Evolutionary conservation across 2,797 vertebrate species (phyloP).

Genomic region (Pangasius macronema): DNA sequence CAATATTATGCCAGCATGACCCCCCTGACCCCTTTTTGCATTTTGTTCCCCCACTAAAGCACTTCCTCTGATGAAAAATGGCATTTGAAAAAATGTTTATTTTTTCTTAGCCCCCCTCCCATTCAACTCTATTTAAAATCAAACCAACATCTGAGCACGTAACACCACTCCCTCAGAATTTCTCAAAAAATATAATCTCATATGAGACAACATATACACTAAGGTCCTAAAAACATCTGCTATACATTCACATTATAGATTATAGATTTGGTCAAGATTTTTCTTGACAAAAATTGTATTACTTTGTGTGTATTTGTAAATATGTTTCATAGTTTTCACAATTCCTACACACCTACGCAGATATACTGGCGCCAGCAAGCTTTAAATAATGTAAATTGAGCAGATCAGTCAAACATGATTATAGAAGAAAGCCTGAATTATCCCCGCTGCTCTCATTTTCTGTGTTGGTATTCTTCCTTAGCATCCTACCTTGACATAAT

Average conservation of each 20-base stretch:
- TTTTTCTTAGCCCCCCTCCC: slow-evolving; percentile 62
- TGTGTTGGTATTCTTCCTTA: not conserved
- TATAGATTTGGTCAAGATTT: not conserved
- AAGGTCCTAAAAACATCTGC: slow-evolving; percentile 1
- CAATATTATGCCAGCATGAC: slow-evolving; percentile 65
- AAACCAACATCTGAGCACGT: slow-evolving; percentile 66
- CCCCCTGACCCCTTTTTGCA: slow-evolving; percentile 57
- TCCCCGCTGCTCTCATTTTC: not conserved
- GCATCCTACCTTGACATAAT: slow-evolving; percentile 21
- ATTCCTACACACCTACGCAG: not conserved
- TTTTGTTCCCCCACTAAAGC: slow-evolving; percentile 62
- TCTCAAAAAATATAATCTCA: slow-evolving; percentile 30
- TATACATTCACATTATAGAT: not conserved
- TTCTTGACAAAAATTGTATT: not conserved
- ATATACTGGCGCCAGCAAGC: not conserved
- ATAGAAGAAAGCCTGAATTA: slow-evolving; percentile 7
- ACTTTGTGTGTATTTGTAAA: not conserved
- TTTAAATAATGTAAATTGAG: slow-evolving; percentile 24
- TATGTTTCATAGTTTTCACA: not conserved
- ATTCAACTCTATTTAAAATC: slow-evolving; percentile 64
- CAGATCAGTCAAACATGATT: slow-evolving; percentile 19
- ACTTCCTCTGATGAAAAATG: slow-evolving; percentile 67
- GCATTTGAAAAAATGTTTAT: slow-evolving; percentile 68
- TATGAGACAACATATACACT: not conserved
- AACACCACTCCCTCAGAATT: slow-evolving; percentile 70